Conservation (phyloP, 2,797 vertebrate genomes). For the Microctenopoma stevenorrisi region DNA sequence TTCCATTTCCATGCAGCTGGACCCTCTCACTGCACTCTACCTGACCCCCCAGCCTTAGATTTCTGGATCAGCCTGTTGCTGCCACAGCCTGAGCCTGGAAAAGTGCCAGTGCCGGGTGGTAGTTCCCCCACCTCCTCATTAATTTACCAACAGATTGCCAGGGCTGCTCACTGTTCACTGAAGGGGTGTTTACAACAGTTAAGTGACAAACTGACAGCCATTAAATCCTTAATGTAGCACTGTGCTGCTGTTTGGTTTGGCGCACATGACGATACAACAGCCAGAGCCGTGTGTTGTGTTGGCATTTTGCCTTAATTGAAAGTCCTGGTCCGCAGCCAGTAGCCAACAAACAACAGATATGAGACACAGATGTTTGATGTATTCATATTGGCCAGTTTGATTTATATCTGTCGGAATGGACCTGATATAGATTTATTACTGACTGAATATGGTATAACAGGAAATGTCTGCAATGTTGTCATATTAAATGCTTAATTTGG, state of each 20-base stretch:
- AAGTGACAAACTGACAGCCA: slow-evolving; percentile 79
- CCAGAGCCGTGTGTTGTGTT: slow-evolving; percentile 42
- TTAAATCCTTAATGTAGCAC: slow-evolving; percentile 81
- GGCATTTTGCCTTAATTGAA: slow-evolving; percentile 75
- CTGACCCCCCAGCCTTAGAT: neutral
- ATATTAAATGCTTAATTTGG: slow-evolving; percentile 29
- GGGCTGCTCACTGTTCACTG: slow-evolving; percentile 78
- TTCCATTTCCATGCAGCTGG: slow-evolving; percentile 55
- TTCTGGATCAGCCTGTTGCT: slow-evolving; percentile 76
- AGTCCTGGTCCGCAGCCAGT: slow-evolving; percentile 79
- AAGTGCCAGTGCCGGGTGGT: slow-evolving; percentile 74
- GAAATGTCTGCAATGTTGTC: slow-evolving; percentile 26
- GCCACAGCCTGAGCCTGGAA: slow-evolving; percentile 79
- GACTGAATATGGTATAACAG: neutral
- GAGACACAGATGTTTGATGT: slow-evolving; percentile 16
- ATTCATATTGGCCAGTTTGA: slow-evolving; percentile 8
- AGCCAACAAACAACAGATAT: slow-evolving; percentile 82
- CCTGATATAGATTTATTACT: neutral
- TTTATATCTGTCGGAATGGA: slow-evolving; percentile 14
- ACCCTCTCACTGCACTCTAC: neutral
- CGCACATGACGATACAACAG: slow-evolving; percentile 52
- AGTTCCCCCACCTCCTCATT: slow-evolving; percentile 71
- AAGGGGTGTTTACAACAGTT: slow-evolving; percentile 78
- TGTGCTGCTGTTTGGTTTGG: slow-evolving; percentile 65
- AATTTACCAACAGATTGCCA: slow-evolving; percentile 83